phyloP scores from a whole-genome alignment of 2,797 vertebrate species.

The Thunnus albacares region DNA sequence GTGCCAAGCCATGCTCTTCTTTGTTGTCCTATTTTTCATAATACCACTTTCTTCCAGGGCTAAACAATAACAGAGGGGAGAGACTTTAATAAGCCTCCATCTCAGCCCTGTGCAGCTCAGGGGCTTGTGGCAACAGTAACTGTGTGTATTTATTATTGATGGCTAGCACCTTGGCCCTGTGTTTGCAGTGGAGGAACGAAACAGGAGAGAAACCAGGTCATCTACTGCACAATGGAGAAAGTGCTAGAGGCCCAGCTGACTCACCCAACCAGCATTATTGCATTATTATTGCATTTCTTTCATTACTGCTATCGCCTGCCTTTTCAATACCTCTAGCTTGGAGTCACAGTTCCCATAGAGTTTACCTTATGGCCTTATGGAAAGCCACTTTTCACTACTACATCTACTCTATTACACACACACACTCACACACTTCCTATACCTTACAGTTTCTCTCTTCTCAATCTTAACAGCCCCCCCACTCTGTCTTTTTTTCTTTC shows the following conservation, averaged over 20 bases:
- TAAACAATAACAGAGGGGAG: constrained; percentile 82
- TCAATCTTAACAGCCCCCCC: constrained; percentile 26
- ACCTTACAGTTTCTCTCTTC: constrained; percentile 44
- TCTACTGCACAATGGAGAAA: constrained; percentile 72
- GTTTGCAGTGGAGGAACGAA: constrained; percentile 77
- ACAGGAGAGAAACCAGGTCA: constrained; percentile 85
- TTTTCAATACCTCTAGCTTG: constrained; percentile 74
- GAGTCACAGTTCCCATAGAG: constrained; percentile 75
- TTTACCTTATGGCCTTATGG: constrained; percentile 74
- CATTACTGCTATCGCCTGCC: constrained; percentile 82
- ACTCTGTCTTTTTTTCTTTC: constrained; percentile 5
- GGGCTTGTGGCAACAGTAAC: constrained; percentile 81
- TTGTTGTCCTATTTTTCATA: constrained; percentile 81
- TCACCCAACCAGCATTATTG: constrained; percentile 84
- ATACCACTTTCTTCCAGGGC: constrained; percentile 78
- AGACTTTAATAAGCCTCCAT: constrained; percentile 82
- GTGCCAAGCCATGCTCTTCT: constrained; percentile 58
- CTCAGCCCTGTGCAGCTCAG: constrained; percentile 71
- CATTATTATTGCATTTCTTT: constrained; percentile 86
- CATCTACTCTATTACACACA: constrained; percentile 49
- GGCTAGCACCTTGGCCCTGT: constrained; percentile 78
- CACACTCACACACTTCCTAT: constrained; percentile 23
- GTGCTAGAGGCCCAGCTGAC: constrained; percentile 81
- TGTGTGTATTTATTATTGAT: constrained; percentile 83
- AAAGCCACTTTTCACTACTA: constrained; percentile 63